Base-by-base conservation (phyloP, 2,797 vertebrate genomes). In the Merluccius polli region DNA sequence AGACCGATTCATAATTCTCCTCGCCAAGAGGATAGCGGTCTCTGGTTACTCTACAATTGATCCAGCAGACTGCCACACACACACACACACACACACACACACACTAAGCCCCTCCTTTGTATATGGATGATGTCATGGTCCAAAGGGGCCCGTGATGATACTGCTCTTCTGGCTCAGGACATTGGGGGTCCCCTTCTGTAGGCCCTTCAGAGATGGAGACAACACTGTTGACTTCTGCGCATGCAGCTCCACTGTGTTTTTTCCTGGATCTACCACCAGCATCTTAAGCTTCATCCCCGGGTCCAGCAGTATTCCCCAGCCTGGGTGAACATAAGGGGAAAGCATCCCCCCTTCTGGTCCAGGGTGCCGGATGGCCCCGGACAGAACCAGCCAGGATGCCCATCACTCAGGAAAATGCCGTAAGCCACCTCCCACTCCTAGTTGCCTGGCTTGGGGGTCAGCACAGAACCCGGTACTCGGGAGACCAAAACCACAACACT, bases 381-480 rank as follows among this genome's bases (percentile, higher is more conserved):
- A 63, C 79, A 67, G 80, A 82, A 79, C 78, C 82, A 81, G 85
- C 88, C 81, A 94, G 90, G 73, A 99, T 99, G 97, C 97, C 97
- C 84, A 97, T 99, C 90, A 98, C 97, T 15, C 95, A 97, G 89
- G 96, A 98, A 92, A 99, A 98, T 80, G 96, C 97, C 1, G 81
- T 89, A 86, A 90, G 94, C 83, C 96, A 96, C 88, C 95, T 98
- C 70, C 84, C 93, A 70, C 94, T 99, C 83, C 94, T 99, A 84
- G 95, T 94, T 87, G 93, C 91, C 82, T 98, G 96, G 96, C 93
- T 96, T 35, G 85, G 92, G 86, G 91, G 91, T 88, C 95, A 93
- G 82, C 79, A 74, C 77, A 75, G 59, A 1, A 74, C 63, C 48
- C 41, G 80, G 11, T 73, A 81, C 48, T 81, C 84, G 31, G 75